Evolutionary conservation across 2,888 invertebrate species (phyloP).

Genomic region (Fragum fragum): DNA sequence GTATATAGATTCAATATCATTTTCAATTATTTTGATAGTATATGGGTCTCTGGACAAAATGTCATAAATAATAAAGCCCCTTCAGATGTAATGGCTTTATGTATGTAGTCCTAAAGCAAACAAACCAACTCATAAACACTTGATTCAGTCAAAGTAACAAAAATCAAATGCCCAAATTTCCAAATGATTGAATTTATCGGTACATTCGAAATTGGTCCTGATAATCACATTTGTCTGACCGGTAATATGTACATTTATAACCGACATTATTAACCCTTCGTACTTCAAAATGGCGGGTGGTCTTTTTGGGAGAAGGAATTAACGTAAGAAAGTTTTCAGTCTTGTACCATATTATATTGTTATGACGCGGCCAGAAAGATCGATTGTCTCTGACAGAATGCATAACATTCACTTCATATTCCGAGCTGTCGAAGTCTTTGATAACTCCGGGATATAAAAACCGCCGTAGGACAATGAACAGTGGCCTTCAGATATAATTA

Average conservation of each 20-base stretch:
- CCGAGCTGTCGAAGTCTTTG: conserved; percentile 39
- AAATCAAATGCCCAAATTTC: too few species aligned
- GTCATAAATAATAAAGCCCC: neutral
- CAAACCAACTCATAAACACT: neutral
- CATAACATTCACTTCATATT: conserved; percentile 37
- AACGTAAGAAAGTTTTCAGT: conserved; percentile 2
- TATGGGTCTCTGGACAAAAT: neutral
- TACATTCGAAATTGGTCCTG: neutral
- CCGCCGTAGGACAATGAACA: too few species aligned
- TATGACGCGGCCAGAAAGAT: conserved; percentile 15
- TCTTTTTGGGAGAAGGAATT: neutral
- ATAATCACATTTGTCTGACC: neutral
- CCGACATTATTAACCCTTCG: neutral
- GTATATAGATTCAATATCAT: neutral
- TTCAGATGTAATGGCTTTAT: neutral
- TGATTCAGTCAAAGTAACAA: neutral
- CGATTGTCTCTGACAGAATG: conserved; percentile 11
- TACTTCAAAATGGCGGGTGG: conserved; percentile 5
- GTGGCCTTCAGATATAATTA: too few species aligned
- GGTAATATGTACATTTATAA: neutral
- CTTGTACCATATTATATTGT: conserved; percentile 18
- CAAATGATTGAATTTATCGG: too few species aligned
- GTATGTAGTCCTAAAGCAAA: neutral
- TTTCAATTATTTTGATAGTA: neutral
- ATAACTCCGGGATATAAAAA: conserved; percentile 49